These are phyloP conservation scores for Stomorhina lunata DNA, from an alignment of 2,888 invertebrate genomes.

Conservation along the genomic window DNA sequence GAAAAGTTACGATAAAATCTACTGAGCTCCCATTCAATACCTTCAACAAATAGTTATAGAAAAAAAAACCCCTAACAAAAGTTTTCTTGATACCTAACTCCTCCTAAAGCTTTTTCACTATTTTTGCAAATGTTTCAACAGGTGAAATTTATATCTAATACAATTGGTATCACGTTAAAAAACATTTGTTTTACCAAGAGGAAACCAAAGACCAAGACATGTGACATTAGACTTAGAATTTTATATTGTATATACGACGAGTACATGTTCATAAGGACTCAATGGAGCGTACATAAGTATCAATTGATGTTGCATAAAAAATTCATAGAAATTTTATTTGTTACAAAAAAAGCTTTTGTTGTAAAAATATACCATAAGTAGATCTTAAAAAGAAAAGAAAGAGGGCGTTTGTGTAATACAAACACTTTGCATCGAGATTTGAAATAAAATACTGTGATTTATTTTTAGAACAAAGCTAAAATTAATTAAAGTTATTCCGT, in stretches of 20 bases:
- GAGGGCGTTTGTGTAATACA: neutral
- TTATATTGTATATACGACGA: neutral
- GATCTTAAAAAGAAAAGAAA: neutral
- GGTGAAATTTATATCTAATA: neutral
- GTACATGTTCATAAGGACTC: too few species aligned
- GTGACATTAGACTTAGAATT: constrained; percentile 32
- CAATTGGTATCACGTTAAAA: constrained; percentile 39
- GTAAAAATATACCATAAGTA: neutral
- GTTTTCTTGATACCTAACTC: too few species aligned
- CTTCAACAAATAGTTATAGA: too few species aligned
- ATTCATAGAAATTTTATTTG: neutral
- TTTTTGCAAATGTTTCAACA: constrained; percentile 1
- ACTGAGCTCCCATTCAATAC: too few species aligned
- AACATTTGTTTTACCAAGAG: constrained; percentile 15
- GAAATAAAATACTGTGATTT: too few species aligned
- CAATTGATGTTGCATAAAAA: constrained; percentile 22
- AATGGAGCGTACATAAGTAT: neutral
- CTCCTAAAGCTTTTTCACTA: neutral
- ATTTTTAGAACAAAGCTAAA: too few species aligned
- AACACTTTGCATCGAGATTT: neutral
- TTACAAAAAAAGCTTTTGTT: neutral
- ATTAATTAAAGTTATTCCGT: too few species aligned
- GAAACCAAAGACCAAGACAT: constrained; percentile 7
- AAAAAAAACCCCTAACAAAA: too few species aligned
- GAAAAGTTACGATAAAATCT: too few species aligned